These are phyloP conservation scores for Cryptotermes secundus DNA, from an alignment of 1,140 invertebrate genomes.

Conservation along the genomic window DNA sequence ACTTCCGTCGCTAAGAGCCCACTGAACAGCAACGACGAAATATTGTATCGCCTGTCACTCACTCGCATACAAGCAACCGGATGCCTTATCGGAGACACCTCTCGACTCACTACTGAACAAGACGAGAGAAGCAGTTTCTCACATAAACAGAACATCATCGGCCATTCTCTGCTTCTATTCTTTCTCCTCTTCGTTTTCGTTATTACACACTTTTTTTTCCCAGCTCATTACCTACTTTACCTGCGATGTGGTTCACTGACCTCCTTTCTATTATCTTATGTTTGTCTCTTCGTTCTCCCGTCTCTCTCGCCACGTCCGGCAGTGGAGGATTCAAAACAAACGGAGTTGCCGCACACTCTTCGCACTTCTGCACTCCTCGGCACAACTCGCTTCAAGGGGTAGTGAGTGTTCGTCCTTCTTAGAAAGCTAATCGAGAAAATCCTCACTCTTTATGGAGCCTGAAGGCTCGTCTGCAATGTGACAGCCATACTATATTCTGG, in stretches of 20 bases:
- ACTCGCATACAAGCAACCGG: not conserved
- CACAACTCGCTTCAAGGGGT: too few relatives aligned
- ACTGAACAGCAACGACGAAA: too few relatives aligned
- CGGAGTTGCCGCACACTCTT: too few relatives aligned
- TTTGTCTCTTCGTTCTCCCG: not conserved
- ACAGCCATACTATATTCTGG: too few relatives aligned
- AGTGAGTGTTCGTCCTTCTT: too few relatives aligned
- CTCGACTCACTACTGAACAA: not conserved
- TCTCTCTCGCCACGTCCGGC: not conserved
- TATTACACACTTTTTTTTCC: constrained; percentile 8
- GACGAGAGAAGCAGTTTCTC: not conserved
- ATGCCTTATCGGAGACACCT: not conserved
- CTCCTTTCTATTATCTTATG: constrained; percentile 7
- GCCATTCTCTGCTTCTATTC: not conserved
- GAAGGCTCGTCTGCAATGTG: too few relatives aligned
- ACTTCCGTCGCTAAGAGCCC: too few relatives aligned
- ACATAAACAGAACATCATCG: not conserved
- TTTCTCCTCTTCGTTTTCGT: not conserved
- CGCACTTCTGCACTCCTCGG: too few relatives aligned
- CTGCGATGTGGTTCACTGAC: constrained; percentile 14
- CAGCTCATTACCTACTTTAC: constrained; percentile 22
- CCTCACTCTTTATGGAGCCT: too few relatives aligned
- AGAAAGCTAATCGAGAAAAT: too few relatives aligned
- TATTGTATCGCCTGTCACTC: too few relatives aligned
- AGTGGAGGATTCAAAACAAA: not conserved